A percentile compares a stretch with the other conserved stretches of the same genome.
These are phyloP conservation scores for Calypte anna DNA, from an alignment of 2,113 vertebrate genomes.

Conservation along the genomic window DNA sequence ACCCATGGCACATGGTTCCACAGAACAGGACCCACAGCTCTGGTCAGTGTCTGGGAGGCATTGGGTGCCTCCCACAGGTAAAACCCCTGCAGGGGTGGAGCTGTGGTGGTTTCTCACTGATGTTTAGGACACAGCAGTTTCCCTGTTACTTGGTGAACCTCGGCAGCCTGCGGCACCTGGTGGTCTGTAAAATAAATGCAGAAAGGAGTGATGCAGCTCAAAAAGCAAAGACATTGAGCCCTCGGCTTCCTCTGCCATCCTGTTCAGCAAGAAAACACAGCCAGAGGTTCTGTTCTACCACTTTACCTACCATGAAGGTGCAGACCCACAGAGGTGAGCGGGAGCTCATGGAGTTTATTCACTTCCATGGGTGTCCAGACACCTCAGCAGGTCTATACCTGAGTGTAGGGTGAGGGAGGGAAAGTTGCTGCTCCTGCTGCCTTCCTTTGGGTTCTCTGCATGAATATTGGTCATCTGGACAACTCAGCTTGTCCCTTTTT, in stretches of 20 bases:
- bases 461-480: fast-evolving
- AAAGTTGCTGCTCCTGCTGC: not conserved
- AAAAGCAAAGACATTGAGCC: not conserved
- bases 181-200: not conserved
- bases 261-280: not conserved
- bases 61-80: not conserved
- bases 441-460: fast-evolving
- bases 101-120: not conserved
- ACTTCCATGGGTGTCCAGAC: not conserved
- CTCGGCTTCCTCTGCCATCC: not conserved
- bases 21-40: too few species aligned
- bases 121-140: not conserved
- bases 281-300: not conserved
- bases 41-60: not conserved
- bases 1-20: too few species aligned
- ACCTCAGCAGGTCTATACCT: not conserved
- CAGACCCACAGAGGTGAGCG: not conserved
- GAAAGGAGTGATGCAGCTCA: not conserved
- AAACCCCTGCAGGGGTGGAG: not conserved
- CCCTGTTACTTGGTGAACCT: not conserved
- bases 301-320: conserved; percentile 37
- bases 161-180: not conserved
- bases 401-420: not conserved
- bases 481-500: not conserved
- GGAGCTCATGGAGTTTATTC: fast-evolving